Base-by-base conservation (phyloP, 2,113 vertebrate species). In the Lepisosteus oculatus region DNA sequence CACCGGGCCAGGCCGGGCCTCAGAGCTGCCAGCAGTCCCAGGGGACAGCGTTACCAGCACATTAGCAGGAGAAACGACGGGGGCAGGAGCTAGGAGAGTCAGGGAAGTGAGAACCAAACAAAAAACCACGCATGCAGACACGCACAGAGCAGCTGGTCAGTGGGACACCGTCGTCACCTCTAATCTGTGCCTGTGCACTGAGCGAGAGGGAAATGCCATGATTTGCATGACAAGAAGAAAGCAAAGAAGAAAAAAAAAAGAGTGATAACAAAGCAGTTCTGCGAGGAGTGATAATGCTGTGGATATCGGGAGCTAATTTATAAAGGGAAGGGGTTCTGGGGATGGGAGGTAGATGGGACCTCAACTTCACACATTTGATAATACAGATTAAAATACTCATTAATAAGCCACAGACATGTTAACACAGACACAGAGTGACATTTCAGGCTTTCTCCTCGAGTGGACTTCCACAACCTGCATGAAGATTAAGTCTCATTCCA, bases 211-310 rank as follows among this genome's bases (percentile, higher is more conserved):
- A 90, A 90, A 92, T 83, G 78, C 73, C 85, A 74, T 61, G 2
- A 94, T 93, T 93, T 93, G 85, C 93, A 93, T 94, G 85, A 92
- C 90, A 94, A 94, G 77, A 61, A 84, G 86, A 75, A 3, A 83
- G 85, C 78, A 85, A 86, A 86, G 88, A 80, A 75, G 81, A 44
- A 67, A 87, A 80, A 75, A 81, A 44, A 67, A 87, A 51, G 5
- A 51, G 47, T 51, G 47, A 51, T 51, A 51, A 51, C 84, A 80
- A 90, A 90, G 90, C 88, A 86, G 89, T 90, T 86, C 88, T 92
- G 92, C 73, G 43, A 3, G 77, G 86, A 61, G 77, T 88, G 92
- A 93, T 92, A 93, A 91, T 86, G 84, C 79, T 73, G 56, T 77
- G 82, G 74, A 65, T 69, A 83, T 57, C 8, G 59, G 14, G 12